Base-by-base conservation (phyloP, 2,888 invertebrate species). In the Poecilobothrus nobilitatus region DNA sequence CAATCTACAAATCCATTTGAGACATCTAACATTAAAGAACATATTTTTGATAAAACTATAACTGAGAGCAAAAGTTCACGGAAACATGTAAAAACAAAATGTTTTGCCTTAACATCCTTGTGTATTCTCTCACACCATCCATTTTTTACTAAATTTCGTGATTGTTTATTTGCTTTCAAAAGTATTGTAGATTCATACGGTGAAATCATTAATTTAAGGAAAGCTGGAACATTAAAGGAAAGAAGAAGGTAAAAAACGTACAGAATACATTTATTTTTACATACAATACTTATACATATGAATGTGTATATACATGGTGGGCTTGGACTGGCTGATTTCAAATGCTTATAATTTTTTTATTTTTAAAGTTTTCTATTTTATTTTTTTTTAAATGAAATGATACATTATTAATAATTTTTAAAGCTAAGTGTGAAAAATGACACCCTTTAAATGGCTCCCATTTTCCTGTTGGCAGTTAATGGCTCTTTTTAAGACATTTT, bases 51-150 rank as follows among this genome's bases (percentile, higher is more conserved):
- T 9, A 71, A 71, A 33, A 69, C 70, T 1, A 71, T 70, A 65
- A 72, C 71, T 22, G 71, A 71, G 2, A 65, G 70, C 72, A 73
- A 74, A 71, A 7, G 22, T 70, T 65, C 74, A 74, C 12, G 74
- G 77, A 72, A 76, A 77, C 75, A 77, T 83, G 68, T 80, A 80
- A 1, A 75, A 80, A 5, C 76, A 81, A 8, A 81, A 80, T 74
- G 87, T 86, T 65, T 85, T 92, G 73, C 87, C 18, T 84, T 99
- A 74, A 99, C 99, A 62, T 97, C 98, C 66, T 85, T 99, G 69
- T 99, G 99, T 84, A 88, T 99, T 74, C 87, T 99, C 69, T 97
- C 97, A 72, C 99, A 99, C 86, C 98, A 99, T 85, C 97, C 98
- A 61, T 99, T 99, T 84, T 97, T 99, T 84, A 92, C 97, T 72